These are phyloP conservation scores for Thereva unica DNA, from an alignment of 2,888 invertebrate species.

Conservation along the genomic window DNA sequence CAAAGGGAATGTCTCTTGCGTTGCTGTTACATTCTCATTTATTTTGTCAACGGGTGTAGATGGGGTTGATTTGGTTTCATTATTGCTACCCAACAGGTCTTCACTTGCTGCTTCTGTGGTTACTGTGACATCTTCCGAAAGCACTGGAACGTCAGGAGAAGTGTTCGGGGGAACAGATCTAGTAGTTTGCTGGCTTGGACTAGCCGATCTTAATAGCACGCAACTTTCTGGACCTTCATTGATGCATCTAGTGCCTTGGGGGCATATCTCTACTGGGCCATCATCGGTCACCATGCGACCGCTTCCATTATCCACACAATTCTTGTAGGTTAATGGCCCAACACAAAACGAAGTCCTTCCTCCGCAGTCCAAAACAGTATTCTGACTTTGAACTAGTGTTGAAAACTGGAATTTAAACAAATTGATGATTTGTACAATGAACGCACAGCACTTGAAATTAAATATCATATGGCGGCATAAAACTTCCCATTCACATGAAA, in stretches of 20 bases:
- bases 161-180: too few relatives aligned
- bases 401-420: constrained; percentile 46
- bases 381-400: constrained; percentile 47
- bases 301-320: constrained; percentile 45
- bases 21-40: too few relatives aligned
- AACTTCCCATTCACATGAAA: constrained; percentile 16
- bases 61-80: too few relatives aligned
- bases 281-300: constrained; percentile 45
- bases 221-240: constrained; percentile 52
- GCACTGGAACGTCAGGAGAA: too few relatives aligned
- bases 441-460: constrained; percentile 6
- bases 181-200: neutral
- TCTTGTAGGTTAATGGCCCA: constrained; percentile 50
- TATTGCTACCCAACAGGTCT: too few relatives aligned
- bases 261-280: constrained; percentile 47
- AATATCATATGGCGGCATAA: constrained; percentile 14
- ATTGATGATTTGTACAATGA: constrained; percentile 12
- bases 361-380: constrained; percentile 46
- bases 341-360: constrained; percentile 52
- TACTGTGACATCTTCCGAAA: too few relatives aligned
- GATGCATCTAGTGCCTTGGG: constrained; percentile 48
- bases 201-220: constrained; percentile 42
- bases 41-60: too few relatives aligned
- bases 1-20: too few relatives aligned
- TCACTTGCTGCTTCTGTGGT: too few relatives aligned